Conservation (phyloP, 1,140 invertebrate species). For the Arctopsyche grandis region DNA sequence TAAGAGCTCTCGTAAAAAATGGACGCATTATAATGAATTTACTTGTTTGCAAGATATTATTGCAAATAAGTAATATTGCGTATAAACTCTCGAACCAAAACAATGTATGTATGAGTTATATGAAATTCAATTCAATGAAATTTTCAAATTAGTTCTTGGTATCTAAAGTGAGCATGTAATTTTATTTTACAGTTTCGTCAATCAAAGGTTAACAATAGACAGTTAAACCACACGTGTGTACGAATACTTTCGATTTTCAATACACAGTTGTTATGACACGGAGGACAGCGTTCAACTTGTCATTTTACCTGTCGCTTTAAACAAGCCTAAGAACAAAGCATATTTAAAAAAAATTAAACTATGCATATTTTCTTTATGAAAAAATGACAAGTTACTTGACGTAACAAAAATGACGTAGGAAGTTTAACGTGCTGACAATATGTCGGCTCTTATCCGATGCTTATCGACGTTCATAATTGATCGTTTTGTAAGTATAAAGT, state of each 20-base stretch:
- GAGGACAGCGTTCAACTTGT: too few relatives aligned
- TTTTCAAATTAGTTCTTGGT: too few relatives aligned
- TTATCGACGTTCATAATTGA: slow-evolving; percentile 15
- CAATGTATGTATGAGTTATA: too few relatives aligned
- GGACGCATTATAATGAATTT: too few relatives aligned
- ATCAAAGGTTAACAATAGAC: neutral
- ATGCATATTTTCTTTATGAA: neutral
- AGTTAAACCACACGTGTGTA: neutral
- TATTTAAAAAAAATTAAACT: neutral
- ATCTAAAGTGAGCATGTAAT: neutral
- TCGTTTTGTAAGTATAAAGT: neutral
- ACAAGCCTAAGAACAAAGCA: neutral
- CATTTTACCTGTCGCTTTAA: too few relatives aligned
- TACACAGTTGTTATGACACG: too few relatives aligned
- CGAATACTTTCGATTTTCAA: slow-evolving; percentile 7
- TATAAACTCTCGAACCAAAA: too few relatives aligned
- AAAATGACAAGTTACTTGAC: neutral
- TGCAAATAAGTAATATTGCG: too few relatives aligned
- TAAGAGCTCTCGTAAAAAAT: too few relatives aligned
- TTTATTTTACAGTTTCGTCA: neutral
- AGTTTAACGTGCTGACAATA: neutral
- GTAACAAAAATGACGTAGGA: neutral
- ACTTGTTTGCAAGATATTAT: too few relatives aligned
- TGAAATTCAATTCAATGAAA: too few relatives aligned
- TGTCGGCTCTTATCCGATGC: slow-evolving; percentile 5